Base-by-base conservation (phyloP, 2,888 invertebrate species). In the Gandaritis pyraliata region DNA sequence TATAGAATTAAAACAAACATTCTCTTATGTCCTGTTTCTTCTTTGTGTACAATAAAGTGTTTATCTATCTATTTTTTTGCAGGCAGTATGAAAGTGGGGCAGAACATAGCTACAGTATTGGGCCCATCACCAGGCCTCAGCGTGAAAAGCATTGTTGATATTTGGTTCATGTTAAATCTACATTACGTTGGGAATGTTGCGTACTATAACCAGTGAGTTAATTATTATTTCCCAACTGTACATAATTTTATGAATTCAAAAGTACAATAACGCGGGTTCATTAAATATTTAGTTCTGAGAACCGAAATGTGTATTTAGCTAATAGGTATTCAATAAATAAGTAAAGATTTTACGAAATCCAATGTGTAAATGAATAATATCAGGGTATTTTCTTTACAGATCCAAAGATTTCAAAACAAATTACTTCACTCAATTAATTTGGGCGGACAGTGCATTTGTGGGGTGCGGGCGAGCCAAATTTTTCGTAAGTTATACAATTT, bases 381-480 rank as follows among this genome's bases (percentile, higher is more conserved):
- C n/a, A n/a, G n/a, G n/a, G n/a, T n/a, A n/a, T n/a, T 38, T 38
- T 38, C 39, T 58, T 83, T 79, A 58, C 77, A 87, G 87, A 61
- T 76, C 85, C 11, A 69, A 57, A 18, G 81, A 85, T 61, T 64
- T 64, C 38, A 78, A 74, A 53, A 78, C 85, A 18, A 79, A 77
- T 69, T 77, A 85, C 68, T 90, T 91, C 57, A 89, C 89, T 11
- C 91, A 91, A 75, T 73, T 92, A 69, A 85, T 91, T 65, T 92
- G 91, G 91, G 90, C 88, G 10, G 82, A 86, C 13, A 87, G 88
- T 3, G 77, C 81, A 54, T 70, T 73, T 48, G 85, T 92, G 3
- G 91, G 91, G 29, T 92, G 91, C 66, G 91, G 90, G 2, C 85
- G 78, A 77, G 84, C 82, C 1, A 88, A 78, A 64, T 92, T 91